Evolutionary conservation across 2,797 vertebrate genomes (phyloP).

Genomic region (Sarcophilus harrisii): DNA sequence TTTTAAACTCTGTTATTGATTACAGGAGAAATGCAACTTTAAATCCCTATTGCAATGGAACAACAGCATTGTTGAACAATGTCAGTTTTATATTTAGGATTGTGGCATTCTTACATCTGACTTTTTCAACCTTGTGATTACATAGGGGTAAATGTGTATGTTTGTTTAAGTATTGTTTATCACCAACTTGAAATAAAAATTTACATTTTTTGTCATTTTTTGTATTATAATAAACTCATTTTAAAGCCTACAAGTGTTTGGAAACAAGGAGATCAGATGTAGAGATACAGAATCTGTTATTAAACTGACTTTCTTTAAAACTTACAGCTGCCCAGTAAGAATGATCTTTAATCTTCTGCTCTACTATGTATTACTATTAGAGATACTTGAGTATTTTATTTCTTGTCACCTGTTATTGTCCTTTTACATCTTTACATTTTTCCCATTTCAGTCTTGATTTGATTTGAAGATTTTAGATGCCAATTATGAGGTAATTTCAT

Average conservation of each 20-base stretch:
- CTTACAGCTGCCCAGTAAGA: slow-evolving; percentile 76
- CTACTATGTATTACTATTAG: slow-evolving; percentile 67
- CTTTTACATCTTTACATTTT: slow-evolving; percentile 24
- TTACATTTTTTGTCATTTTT: slow-evolving; percentile 35
- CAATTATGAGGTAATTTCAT: background rate
- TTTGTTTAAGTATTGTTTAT: slow-evolving; percentile 49
- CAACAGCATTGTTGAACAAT: background rate
- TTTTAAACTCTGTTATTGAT: slow-evolving; percentile 40
- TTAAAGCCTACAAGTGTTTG: slow-evolving; percentile 76
- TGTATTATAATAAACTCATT: slow-evolving; percentile 30
- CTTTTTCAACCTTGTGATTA: slow-evolving; percentile 16
- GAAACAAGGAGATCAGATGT: slow-evolving; percentile 81
- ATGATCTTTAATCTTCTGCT: slow-evolving; percentile 75
- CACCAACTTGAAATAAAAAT: slow-evolving; percentile 30
- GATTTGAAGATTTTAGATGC: background rate
- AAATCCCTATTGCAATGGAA: background rate
- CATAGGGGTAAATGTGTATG: background rate
- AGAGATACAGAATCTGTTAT: slow-evolving; percentile 76
- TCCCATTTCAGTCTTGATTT: slow-evolving; percentile 25
- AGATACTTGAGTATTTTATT: slow-evolving; percentile 68
- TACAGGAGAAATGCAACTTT: slow-evolving; percentile 50
- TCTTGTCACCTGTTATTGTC: slow-evolving; percentile 67
- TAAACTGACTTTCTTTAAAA: slow-evolving; percentile 74
- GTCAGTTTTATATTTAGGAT: background rate
- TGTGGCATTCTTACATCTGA: slow-evolving; percentile 24